Evolutionary conservation across 1,140 invertebrate species (phyloP), one percentile per base, ranked within the genome.

Genomic region (Eciton burchellii): DNA sequence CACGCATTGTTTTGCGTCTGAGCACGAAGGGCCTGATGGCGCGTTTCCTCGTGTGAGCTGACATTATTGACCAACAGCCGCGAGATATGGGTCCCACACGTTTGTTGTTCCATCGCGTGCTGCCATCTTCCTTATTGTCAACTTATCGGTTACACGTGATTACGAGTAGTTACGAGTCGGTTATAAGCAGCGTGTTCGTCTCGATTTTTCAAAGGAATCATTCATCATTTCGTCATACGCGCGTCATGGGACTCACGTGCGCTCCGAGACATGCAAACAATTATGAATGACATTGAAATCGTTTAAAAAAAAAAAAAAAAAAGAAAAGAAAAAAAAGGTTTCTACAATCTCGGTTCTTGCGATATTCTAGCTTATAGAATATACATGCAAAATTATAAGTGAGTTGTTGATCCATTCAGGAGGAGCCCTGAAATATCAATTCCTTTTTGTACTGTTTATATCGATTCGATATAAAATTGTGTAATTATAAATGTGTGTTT

Each of bases 31-130:
- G 49, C 49, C 35, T 70, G 56, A 79, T 52, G 16, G 66, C 21
- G 29, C 24, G 74, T 24, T 68, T 19, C 35, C 16, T 70, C 5
- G 52, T 16, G 47, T 21, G 19, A 54, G 49, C 35, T 63, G 63
- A 47, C 79, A 65, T 79, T 89, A 88, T 84, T 90, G 89, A 90
- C 89, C 87, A 85, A 74, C 84, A 66, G 45, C 52, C 66, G 70
- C 72, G 56, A 57, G n/a, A 87, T 84, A 54, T 74, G 83, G 73
- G 43, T 82, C 87, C 81, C 65, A 45, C 59, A 49, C 84, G 87
- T 73, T 90, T 89, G 79, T 90, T 89, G 83, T 90, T 89, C 88
- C 82, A 83, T 73, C 84, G 43, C 77, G 85, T 88, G 89, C 87
- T 90, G 87, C 87, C 88, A 88, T 82, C 84, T 86, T 84, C 56